A percentile compares a stretch with the other conserved stretches of the same genome.
Evolutionary conservation across 2,888 invertebrate genomes (phyloP).

Genomic region (Perizoma affinitatum): DNA sequence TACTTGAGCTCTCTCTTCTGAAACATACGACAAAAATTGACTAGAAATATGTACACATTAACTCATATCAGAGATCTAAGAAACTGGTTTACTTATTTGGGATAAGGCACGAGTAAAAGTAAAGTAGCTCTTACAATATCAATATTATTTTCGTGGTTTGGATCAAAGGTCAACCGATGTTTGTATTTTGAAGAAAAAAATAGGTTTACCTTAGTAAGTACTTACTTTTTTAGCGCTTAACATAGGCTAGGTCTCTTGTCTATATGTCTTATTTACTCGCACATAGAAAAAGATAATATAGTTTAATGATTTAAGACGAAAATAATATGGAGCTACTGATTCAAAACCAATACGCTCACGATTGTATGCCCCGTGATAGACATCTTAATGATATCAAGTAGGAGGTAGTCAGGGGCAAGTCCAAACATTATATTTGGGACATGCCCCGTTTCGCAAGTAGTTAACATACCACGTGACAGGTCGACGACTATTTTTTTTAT

Average conservation of each 20-base stretch:
- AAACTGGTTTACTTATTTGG: conserved; percentile 18
- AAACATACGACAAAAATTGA: background rate
- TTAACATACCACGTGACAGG: too few relatives aligned
- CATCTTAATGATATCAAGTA: too few relatives aligned
- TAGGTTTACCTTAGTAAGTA: background rate
- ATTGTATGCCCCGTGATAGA: too few relatives aligned
- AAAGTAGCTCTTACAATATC: conserved; percentile 8
- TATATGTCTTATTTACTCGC: background rate
- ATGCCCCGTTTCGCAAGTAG: too few relatives aligned
- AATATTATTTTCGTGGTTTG: background rate
- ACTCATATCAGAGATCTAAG: conserved; percentile 15
- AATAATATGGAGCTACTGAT: conserved; percentile 4
- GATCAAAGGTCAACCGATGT: background rate
- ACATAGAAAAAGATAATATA: background rate
- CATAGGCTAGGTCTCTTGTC: background rate
- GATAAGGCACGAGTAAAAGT: conserved; percentile 29
- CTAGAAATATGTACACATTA: conserved; percentile 1
- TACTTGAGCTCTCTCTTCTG: conserved; percentile 18
- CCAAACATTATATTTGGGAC: too few relatives aligned
- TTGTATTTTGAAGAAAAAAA: background rate
- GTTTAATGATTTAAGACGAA: too few relatives aligned
- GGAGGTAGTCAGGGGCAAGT: too few relatives aligned
- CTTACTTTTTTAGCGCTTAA: too few relatives aligned
- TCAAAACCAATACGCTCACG: too few relatives aligned
- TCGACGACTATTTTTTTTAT: too few relatives aligned